A percentile compares a stretch with the other conserved stretches of the same genome.
These are phyloP conservation scores for Squalus acanthias DNA, from an alignment of 2,797 vertebrate genomes.

Conservation along the genomic window DNA sequence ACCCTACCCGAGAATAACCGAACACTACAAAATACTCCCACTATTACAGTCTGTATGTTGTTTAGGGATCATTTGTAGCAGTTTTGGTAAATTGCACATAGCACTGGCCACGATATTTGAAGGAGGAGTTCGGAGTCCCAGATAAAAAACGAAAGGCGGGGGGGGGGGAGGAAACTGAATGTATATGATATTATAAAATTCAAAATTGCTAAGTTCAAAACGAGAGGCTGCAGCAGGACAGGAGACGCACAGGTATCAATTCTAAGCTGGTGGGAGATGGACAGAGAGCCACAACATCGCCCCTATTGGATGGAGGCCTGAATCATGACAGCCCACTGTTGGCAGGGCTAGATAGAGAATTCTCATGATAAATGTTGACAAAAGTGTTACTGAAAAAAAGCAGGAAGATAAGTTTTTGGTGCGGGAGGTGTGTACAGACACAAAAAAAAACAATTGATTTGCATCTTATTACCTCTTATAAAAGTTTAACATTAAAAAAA, in stretches of 20 bases:
- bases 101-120: not conserved
- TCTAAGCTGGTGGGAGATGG: too few species aligned
- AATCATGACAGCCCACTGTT: too few species aligned
- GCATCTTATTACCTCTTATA: not conserved
- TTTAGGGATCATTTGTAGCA: not conserved
- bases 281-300: too few species aligned
- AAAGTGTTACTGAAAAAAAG: too few species aligned
- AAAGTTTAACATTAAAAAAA: not conserved
- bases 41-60: not conserved
- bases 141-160: not conserved
- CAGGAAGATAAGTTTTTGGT: not conserved
- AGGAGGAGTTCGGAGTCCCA: not conserved
- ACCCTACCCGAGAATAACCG: not conserved
- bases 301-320: not conserved
- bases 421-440: not conserved
- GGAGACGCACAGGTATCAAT: too few species aligned
- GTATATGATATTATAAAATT: not conserved
- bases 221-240: not conserved
- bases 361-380: not conserved
- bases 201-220: not conserved
- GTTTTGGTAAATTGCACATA: not conserved
- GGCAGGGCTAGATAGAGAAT: not conserved
- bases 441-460: not conserved
- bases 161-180: not conserved
- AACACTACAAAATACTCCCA: not conserved